Evolutionary conservation across 2,888 invertebrate species (phyloP), one percentile per base, ranked within the genome.

Genomic region (Phaedon cochleariae): DNA sequence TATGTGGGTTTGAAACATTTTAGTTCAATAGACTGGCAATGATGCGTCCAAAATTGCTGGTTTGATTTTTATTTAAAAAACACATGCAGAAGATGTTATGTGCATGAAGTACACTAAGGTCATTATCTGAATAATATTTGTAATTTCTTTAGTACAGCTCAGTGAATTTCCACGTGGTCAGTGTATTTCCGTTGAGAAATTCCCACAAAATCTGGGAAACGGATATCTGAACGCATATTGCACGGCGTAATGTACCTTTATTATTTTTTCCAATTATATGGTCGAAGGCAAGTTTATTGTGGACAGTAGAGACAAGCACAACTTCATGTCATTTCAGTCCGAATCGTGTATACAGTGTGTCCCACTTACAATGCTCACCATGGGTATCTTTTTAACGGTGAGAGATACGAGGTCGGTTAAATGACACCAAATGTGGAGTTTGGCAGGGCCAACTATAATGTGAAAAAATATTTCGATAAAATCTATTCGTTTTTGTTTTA

Each of bases 141-240:
- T 41, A 6, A 41, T 41, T 41, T 41, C 6, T 41, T 15, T 26
- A 7, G 22, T 31, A 49, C 59, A 31, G 26, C 26, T 46, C 26
- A 57, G 57, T 57, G 57, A 46, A 22, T 54, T 64, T 45, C 45
- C 60, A 68, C 55, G 67, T 70, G 70, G 71, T 69, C 71, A 70
- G 34, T 48, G 20, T 59, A 55, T 55, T 68, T 73, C 73, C 69
- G 68, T 46, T 66, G 59, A 58, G 60, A 64, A 48, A 21, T 73
- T 72, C 73, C 69, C 71, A 72, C 66, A 67, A 63, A 59, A 64
- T 54, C 53, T 69, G 64, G 70, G 73, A 72, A 70, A 64, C 67
- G 51, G 48, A 64, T 58, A 64, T 60, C 70, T 71, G 65, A 69
- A 69, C 65, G 69, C 67, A 68, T 73, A 73, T 71, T 68, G 68